A percentile compares a stretch with the other conserved stretches of the same genome.
These are phyloP conservation scores for Drosophila formosana DNA, from an alignment of 2,888 invertebrate genomes.

Conservation along the genomic window DNA sequence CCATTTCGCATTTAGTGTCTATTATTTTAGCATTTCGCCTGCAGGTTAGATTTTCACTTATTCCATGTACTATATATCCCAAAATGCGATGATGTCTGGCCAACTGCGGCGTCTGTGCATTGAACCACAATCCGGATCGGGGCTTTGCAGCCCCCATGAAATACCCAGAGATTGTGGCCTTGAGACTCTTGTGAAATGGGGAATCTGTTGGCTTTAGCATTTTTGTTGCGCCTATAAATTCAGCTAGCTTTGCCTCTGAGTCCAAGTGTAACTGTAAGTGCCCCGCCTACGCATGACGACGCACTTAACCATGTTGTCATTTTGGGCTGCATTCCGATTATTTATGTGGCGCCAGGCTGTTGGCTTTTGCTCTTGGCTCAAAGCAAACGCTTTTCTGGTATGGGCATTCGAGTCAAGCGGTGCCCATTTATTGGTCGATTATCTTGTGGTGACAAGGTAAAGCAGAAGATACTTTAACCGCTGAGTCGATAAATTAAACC, in stretches of 20 bases:
- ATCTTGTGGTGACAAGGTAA: slow-evolving; percentile 22
- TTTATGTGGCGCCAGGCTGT: slow-evolving; percentile 79
- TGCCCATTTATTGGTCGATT: slow-evolving; percentile 30
- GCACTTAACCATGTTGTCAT: slow-evolving; percentile 71
- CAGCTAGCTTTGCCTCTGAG: slow-evolving; percentile 12
- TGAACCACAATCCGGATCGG: slow-evolving; percentile 49
- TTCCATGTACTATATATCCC: slow-evolving; percentile 15
- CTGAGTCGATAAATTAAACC: too few species aligned
- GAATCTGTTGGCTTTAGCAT: slow-evolving; percentile 13
- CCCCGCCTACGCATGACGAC: slow-evolving; percentile 40
- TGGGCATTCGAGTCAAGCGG: neutral
- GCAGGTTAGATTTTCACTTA: slow-evolving; percentile 26
- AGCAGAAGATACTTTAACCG: neutral
- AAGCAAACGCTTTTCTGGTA: neutral
- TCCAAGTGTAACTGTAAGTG: slow-evolving; percentile 34
- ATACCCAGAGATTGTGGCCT: slow-evolving; percentile 7
- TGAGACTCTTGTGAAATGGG: slow-evolving; percentile 2
- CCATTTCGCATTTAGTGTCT: neutral
- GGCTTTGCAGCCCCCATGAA: slow-evolving; percentile 10
- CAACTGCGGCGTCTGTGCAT: slow-evolving; percentile 46
- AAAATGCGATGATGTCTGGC: slow-evolving; percentile 13
- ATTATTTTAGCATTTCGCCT: slow-evolving; percentile 4
- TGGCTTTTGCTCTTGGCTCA: slow-evolving; percentile 22
- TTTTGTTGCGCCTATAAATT: slow-evolving; percentile 53
- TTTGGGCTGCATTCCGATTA: slow-evolving; percentile 71